Base-by-base conservation (phyloP, 2,797 vertebrate genomes). In the Ataeniobius toweri region DNA sequence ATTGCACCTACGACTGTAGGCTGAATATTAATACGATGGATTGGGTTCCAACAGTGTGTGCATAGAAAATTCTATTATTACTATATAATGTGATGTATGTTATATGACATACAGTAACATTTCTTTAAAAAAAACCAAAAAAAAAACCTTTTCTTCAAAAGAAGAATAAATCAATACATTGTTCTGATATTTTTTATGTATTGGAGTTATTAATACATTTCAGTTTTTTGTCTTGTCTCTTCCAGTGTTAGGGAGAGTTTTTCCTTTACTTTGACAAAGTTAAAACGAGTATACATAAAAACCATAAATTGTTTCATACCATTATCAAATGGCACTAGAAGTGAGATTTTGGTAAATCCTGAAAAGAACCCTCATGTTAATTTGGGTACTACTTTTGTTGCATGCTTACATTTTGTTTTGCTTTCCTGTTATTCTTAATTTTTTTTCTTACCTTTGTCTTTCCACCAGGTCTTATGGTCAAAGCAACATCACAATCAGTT, bases 181-280 rank as follows among this genome's bases (percentile, higher is more conserved):
- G 14, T 39, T 20, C 20, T 41, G 12, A 48, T 48, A 48, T 12
- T 16, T 46, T 61, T 31, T 16, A 61, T 61, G 28, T 31, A 18
- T 14, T 31, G 18, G 59, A 7, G 14, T 63, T 28, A 63, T 63
- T 65, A 22, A 65, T 31, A 31, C 31, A 61, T 65, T 18, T 36
- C 31, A 63, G 18, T 65, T 26, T 61, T 26, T 61, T 61, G 36
- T 68, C 12, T 89, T 14, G 58, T 88, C 36, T 88, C 74, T 87
- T 91, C 31, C 79, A 93, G 93, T 72, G 76, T 88, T 85, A 83
- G 91, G 71, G 85, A 85, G 85, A 85, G 53, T 83, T 86, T 91
- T 80, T 89, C 83, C 36, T 90, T 90, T 81, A 63, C 77, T 2
- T 59, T 65, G 0, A 36, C 14, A 28, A 44, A 67, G 13, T 58